Percentiles rank a stretch among this genome's conserved stretches.
phyloP scores from a whole-genome alignment of 1,140 invertebrate species.

The Gryllus bimaculatus region DNA sequence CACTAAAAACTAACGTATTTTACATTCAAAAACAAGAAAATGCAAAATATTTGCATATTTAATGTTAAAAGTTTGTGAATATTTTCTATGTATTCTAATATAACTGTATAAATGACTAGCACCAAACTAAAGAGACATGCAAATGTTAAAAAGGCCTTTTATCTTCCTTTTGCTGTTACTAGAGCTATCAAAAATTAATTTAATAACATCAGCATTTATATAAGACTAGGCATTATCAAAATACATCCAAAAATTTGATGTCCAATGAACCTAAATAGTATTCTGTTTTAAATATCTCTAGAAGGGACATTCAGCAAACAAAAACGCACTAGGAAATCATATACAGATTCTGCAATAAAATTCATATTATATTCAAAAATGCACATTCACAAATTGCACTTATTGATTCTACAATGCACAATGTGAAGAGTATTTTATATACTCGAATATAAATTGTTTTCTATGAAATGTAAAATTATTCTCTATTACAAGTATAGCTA shows the following conservation, averaged over 20 bases:
- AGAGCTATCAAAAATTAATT: not conserved
- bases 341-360: not conserved
- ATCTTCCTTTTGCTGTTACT: not conserved
- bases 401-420: not conserved
- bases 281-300: not conserved
- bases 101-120: not conserved
- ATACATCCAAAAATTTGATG: not conserved
- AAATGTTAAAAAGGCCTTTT: not conserved
- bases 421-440: not conserved
- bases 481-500: too few species aligned
- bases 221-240: not conserved
- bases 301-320: not conserved
- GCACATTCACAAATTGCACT: not conserved
- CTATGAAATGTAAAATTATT: too few species aligned
- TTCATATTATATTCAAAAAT: not conserved
- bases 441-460: not conserved
- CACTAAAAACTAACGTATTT: not conserved
- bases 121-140: not conserved
- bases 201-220: not conserved
- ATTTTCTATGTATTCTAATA: too few species aligned
- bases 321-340: not conserved
- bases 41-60: not conserved
- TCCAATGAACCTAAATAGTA: not conserved
- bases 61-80: not conserved
- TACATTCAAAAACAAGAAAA: not conserved